Evolutionary conservation across 1,140 invertebrate genomes (phyloP).

Genomic region (Cydia pomonella): DNA sequence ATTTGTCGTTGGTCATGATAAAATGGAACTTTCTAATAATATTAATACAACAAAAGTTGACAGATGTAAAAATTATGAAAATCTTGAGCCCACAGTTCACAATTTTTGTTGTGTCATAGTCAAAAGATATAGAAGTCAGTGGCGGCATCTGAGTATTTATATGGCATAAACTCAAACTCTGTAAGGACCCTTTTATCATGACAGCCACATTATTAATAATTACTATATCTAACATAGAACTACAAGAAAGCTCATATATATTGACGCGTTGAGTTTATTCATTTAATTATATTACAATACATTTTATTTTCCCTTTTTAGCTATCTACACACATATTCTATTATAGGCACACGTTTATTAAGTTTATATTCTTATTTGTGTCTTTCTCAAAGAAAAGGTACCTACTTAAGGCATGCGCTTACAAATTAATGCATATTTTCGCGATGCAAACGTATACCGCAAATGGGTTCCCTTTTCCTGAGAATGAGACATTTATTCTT

Average conservation of each 20-base stretch:
- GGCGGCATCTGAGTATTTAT: too few relatives aligned
- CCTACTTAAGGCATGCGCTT: neutral
- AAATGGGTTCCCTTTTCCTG: neutral
- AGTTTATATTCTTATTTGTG: neutral
- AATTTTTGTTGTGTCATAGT: too few relatives aligned
- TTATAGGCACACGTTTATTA: constrained; percentile 64
- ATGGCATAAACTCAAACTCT: neutral
- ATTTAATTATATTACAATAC: constrained; percentile 52
- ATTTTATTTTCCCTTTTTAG: constrained; percentile 49
- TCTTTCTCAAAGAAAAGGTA: neutral
- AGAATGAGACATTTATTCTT: neutral
- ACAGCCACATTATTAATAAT: neutral
- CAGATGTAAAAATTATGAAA: too few relatives aligned
- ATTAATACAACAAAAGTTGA: neutral
- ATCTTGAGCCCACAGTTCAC: too few relatives aligned
- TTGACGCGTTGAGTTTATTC: constrained; percentile 48
- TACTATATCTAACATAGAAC: constrained; percentile 31
- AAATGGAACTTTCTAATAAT: neutral
- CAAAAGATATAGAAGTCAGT: too few relatives aligned
- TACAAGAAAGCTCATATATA: constrained; percentile 59
- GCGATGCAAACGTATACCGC: neutral
- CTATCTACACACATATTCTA: constrained; percentile 62
- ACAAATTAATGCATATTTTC: too few relatives aligned
- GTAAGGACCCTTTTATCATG: constrained; percentile 8
- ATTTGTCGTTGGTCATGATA: neutral